These are phyloP conservation scores for Nyctereutes procyonoides DNA, from an alignment of 2,113 vertebrate species.

Conservation along the genomic window DNA sequence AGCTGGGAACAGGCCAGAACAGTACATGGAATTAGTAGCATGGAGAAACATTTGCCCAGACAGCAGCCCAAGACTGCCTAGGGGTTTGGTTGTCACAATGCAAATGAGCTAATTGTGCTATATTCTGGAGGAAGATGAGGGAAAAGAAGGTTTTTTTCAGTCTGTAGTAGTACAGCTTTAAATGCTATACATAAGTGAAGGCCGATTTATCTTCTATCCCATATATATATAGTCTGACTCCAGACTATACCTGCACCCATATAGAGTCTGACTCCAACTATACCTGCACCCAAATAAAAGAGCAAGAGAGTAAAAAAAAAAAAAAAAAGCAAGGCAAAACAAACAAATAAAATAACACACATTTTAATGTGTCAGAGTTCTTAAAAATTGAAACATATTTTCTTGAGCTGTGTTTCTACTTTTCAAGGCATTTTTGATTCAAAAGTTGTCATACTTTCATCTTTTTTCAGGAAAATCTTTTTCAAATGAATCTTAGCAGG, in stretches of 20 bases:
- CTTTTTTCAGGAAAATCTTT: slow-evolving; percentile 65
- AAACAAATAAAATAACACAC: slow-evolving; percentile 30
- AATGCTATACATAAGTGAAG: not conserved
- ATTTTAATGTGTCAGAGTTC: slow-evolving; percentile 58
- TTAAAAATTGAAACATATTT: slow-evolving; percentile 25
- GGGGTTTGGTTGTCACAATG: not conserved
- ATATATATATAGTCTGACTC: not conserved
- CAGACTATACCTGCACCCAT: not conserved
- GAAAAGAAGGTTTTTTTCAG: not conserved
- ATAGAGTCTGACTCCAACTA: not conserved
- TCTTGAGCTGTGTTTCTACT: not conserved
- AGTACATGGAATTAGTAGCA: not conserved
- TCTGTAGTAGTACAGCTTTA: not conserved
- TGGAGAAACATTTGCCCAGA: not conserved
- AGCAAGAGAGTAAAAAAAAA: not conserved
- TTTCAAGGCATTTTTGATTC: slow-evolving; percentile 37
- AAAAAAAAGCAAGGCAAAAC: not conserved
- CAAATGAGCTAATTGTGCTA: not conserved
- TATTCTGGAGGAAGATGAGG: not conserved
- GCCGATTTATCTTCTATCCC: not conserved
- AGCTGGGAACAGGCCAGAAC: not conserved
- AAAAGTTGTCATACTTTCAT: slow-evolving; percentile 53
- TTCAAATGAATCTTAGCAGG: slow-evolving; percentile 59
- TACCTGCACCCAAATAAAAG: not conserved
- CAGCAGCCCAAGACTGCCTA: not conserved